Percentiles rank a stretch among this genome's conserved stretches.
Evolutionary conservation across 2,888 invertebrate genomes (phyloP).

Genomic region (Andrena hattorfiana): DNA sequence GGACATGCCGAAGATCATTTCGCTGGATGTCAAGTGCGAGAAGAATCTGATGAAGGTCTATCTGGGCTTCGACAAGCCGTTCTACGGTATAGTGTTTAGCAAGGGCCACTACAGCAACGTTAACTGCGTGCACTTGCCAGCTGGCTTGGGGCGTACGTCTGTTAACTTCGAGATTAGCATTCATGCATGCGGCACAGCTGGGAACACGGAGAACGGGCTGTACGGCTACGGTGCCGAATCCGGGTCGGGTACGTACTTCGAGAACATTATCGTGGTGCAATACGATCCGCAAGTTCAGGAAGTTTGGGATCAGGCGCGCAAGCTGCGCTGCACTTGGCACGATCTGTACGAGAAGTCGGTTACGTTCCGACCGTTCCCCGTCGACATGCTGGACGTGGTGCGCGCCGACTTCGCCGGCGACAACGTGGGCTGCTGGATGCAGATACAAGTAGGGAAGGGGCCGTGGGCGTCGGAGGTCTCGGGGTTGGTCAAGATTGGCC

Average conservation of each 20-base stretch:
- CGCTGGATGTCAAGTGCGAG: slow-evolving; percentile 97
- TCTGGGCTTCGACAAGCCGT: slow-evolving; percentile 97
- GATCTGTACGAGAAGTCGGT: slow-evolving; percentile 98
- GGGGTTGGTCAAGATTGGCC: slow-evolving; percentile 97
- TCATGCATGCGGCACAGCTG: slow-evolving; percentile 96
- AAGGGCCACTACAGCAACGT: slow-evolving; percentile 97
- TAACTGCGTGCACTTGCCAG: slow-evolving; percentile 96
- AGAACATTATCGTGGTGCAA: slow-evolving; percentile 97
- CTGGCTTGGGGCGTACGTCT: slow-evolving; percentile 93
- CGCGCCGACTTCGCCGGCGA: slow-evolving; percentile 97
- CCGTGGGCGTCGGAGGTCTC: slow-evolving; percentile 98
- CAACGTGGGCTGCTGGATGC: slow-evolving; percentile 99
- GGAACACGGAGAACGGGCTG: slow-evolving; percentile 95
- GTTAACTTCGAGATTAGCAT: slow-evolving; percentile 97
- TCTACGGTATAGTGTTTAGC: slow-evolving; percentile 97
- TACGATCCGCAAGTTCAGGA: slow-evolving; percentile 97
- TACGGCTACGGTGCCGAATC: slow-evolving; percentile 95
- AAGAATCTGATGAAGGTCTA: slow-evolving; percentile 97
- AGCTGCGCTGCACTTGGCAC: slow-evolving; percentile 97
- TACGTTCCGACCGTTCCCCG: slow-evolving; percentile 97
- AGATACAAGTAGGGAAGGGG: slow-evolving; percentile 97
- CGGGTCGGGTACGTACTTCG: slow-evolving; percentile 96
- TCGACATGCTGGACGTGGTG: slow-evolving; percentile 98
- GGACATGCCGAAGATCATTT: slow-evolving; percentile 97
- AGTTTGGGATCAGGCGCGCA: slow-evolving; percentile 97